Evolutionary conservation across 1,140 invertebrate species (phyloP).

Genomic region (Philaenus spumarius): DNA sequence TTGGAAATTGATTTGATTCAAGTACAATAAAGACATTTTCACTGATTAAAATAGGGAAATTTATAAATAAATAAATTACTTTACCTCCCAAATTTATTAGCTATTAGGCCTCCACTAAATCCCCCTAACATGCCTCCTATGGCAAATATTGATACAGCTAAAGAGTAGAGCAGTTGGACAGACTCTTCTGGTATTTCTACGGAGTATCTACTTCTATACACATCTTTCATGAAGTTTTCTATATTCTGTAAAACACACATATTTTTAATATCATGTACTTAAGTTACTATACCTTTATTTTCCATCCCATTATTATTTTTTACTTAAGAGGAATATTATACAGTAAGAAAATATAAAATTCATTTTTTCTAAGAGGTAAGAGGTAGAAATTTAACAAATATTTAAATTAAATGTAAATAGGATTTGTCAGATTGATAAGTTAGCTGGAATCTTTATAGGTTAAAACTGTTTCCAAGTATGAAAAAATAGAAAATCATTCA

Average conservation of each 20-base stretch:
- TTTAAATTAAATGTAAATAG: no score
- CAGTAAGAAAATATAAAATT: neutral
- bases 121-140: slow-evolving; percentile 94
- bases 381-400: no score
- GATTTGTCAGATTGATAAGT: no score
- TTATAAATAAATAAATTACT: no score
- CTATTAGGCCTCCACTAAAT: slow-evolving; percentile 81
- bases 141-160: slow-evolving; percentile 91
- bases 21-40: no score
- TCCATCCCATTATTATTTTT: no score
- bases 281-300: neutral
- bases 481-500: no score
- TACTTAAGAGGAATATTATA: neutral
- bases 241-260: slow-evolving; percentile 63
- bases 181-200: slow-evolving; percentile 61
- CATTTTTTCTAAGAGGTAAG: no score
- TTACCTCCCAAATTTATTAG: slow-evolving; percentile 83
- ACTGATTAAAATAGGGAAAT: no score
- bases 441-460: no score
- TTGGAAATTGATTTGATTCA: no score
- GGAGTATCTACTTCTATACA: slow-evolving; percentile 70
- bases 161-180: slow-evolving; percentile 71
- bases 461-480: no score
- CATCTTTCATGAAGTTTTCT: slow-evolving; percentile 86
- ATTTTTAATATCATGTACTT: neutral